phyloP scores from a whole-genome alignment of 2,888 invertebrate species.

The Andrena haemorrhoa region DNA sequence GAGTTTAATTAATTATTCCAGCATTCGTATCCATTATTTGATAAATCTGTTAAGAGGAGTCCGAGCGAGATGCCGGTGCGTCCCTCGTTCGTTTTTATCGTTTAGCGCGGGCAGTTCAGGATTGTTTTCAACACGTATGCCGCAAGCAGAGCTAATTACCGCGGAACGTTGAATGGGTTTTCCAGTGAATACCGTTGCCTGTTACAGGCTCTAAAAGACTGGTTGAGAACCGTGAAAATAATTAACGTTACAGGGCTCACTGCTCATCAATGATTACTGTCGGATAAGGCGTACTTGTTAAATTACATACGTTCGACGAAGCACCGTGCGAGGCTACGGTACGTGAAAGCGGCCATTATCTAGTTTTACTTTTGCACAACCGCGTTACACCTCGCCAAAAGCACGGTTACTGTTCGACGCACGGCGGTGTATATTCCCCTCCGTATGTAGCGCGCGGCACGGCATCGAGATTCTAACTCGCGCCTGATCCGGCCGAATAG shows the following conservation, averaged over 20 bases:
- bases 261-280: slow-evolving; percentile 79
- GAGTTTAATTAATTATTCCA: no score
- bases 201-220: slow-evolving; percentile 33
- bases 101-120: not conserved
- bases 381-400: slow-evolving; percentile 69
- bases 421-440: not conserved
- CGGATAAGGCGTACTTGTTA: slow-evolving; percentile 78
- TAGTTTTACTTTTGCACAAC: slow-evolving; percentile 78
- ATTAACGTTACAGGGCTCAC: slow-evolving; percentile 83
- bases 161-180: slow-evolving; percentile 26
- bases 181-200: slow-evolving; percentile 30
- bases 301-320: slow-evolving; percentile 78
- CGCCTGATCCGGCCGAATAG: not conserved
- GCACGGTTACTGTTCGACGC: not conserved
- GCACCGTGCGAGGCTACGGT: slow-evolving; percentile 77
- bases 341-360: slow-evolving; percentile 84
- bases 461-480: not conserved
- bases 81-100: not conserved
- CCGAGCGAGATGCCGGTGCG: no score
- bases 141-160: slow-evolving; percentile 25
- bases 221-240: slow-evolving; percentile 81
- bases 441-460: no score
- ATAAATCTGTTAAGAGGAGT: no score
- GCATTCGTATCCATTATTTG: no score
- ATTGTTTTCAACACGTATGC: not conserved